Conservation (phyloP, 2,888 invertebrate genomes). For the Drosophila silvestris region DNA sequence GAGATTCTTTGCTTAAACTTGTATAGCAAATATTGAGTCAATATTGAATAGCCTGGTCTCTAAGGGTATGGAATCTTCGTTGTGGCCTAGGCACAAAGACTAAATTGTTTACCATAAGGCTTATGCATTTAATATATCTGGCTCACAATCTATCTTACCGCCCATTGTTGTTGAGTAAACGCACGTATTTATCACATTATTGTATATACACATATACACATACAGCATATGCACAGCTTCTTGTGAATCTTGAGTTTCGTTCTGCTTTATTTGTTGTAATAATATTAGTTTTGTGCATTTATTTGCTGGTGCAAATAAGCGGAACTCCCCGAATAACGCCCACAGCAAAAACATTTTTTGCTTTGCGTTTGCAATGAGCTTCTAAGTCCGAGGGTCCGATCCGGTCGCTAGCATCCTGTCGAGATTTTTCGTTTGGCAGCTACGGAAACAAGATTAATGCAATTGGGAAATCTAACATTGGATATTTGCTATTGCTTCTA, state of each 20-base stretch:
- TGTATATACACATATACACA: conserved; percentile 5
- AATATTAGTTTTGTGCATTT: conserved; percentile 74
- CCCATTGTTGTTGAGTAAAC: conserved; percentile 42
- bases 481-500: conserved; percentile 28
- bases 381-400: background rate
- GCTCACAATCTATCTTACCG: conserved; percentile 28
- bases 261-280: conserved; percentile 64
- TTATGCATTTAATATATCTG: conserved; percentile 35
- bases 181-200: conserved; percentile 16
- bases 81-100: background rate
- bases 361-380: conserved; percentile 39
- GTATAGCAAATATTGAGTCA: background rate
- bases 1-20: background rate
- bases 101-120: conserved; percentile 32
- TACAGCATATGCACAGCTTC: conserved; percentile 8
- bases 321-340: conserved; percentile 3
- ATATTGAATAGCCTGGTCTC: conserved; percentile 4
- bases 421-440: conserved; percentile 21
- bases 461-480: conserved; percentile 66
- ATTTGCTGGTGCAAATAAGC: conserved; percentile 63
- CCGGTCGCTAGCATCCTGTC: conserved; percentile 14
- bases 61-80: conserved; percentile 12
- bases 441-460: conserved; percentile 71
- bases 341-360: conserved; percentile 46
- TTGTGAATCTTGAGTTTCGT: conserved; percentile 40